Evolutionary conservation across 2,888 invertebrate species (phyloP), one percentile per base, ranked within the genome.

Genomic region (Plutella xylostella): DNA sequence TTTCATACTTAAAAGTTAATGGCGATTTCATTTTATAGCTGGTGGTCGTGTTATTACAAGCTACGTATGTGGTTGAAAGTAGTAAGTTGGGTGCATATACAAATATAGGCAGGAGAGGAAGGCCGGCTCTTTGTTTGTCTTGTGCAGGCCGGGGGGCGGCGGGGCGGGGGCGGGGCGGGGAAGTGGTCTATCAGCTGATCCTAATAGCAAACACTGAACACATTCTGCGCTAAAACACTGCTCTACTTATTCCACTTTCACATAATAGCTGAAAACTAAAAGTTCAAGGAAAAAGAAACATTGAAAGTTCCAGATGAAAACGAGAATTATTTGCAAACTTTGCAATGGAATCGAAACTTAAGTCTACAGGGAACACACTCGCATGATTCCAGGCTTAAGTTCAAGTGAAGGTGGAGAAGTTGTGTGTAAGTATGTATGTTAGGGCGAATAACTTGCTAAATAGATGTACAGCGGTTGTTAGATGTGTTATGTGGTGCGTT

Each of bases 141-240:
- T 2, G 33, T 2, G 63, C 66, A 59, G 59, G 57, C 54, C 53
- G 55, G 51, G 51, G 52, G 47, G 51, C 12, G 15, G 41, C 51
- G 51, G 52, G 47, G 51, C 12, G 15, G 41, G 28, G 48, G 51
- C 45, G 51, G 50, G 53, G 35, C 15, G 35, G 18, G 19, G 9
- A n/a, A 19, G 35, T 37, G 19, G 19, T 11, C 41, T 41, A 41
- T 30, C 41, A 41, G 41, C 40, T 40, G 40, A 40, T 40, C 28
- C 28, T 14, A 22, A 9, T 19, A n/a, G 30, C 28, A 25, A 30
- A 25, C 40, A 40, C 40, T 14, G n/a, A n/a, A n/a, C n/a, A 25
- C 39, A 39, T 39, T 21, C 39, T n/a, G n/a, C 22, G 21, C 39
- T 17, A 17, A 6, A 37, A 19, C 35, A 37, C 11, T 19, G 41